Evolutionary conservation across 1,140 invertebrate genomes (phyloP).

Genomic region (Papilio dardanus): DNA sequence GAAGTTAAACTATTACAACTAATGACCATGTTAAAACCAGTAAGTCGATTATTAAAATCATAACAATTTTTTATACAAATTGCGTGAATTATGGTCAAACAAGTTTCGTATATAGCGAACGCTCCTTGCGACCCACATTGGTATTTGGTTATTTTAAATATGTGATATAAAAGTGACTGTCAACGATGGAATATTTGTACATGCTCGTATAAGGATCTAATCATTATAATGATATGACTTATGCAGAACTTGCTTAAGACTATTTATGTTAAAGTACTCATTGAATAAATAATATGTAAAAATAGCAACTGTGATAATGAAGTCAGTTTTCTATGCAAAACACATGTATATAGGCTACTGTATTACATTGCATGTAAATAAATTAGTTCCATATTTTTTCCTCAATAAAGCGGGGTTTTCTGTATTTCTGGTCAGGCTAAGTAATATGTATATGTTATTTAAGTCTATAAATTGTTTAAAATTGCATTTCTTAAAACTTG

Average conservation of each 20-base stretch:
- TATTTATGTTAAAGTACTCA: slow-evolving; percentile 3
- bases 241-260: neutral
- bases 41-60: neutral
- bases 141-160: slow-evolving; percentile 13
- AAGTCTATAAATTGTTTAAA: neutral
- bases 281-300: slow-evolving; percentile 11
- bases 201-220: slow-evolving; percentile 2
- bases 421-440: no score
- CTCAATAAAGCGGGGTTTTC: no score
- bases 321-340: no score
- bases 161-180: neutral
- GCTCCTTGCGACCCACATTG: slow-evolving; percentile 12
- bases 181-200: neutral
- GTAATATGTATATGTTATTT: neutral
- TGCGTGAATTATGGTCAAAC: slow-evolving; percentile 6
- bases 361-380: no score
- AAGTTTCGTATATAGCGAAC: slow-evolving; percentile 5
- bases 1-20: neutral
- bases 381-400: no score
- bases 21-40: neutral
- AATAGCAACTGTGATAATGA: neutral
- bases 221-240: slow-evolving; percentile 17
- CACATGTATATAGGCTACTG: no score
- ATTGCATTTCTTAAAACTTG: neutral
- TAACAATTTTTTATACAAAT: neutral